Conservation (phyloP, 2,113 vertebrate species). For the Hemichromis elongatus region DNA sequence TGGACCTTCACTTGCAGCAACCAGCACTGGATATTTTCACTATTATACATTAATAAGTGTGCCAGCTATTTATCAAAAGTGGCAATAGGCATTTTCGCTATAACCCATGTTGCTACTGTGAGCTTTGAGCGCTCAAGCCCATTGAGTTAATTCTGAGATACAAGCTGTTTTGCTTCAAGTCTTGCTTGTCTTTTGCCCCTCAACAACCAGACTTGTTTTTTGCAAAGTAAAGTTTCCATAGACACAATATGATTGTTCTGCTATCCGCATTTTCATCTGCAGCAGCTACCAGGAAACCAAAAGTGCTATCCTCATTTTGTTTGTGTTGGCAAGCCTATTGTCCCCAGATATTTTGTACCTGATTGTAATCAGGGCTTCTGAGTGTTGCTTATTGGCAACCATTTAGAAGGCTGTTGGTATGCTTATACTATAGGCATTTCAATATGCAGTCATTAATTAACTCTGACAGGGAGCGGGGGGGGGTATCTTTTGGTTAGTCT, state of each 20-base stretch:
- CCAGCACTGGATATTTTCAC: neutral
- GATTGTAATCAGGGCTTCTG: neutral
- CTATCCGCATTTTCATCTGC: accelerated
- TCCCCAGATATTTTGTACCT: neutral
- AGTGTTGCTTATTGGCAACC: neutral
- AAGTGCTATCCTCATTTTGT: neutral
- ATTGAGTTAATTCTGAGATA: neutral
- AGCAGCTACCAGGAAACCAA: neutral
- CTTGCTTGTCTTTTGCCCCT: neutral
- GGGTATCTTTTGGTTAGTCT: too few species aligned
- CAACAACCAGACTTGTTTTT: neutral
- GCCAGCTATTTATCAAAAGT: neutral
- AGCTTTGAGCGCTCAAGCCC: neutral
- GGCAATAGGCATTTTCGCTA: neutral
- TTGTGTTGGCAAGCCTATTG: neutral
- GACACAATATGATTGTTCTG: neutral
- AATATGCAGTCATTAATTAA: neutral
- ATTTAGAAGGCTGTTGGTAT: neutral
- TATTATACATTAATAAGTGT: neutral
- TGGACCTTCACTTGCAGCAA: neutral
- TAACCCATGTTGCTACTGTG: neutral
- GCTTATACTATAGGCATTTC: neutral
- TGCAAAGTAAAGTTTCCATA: neutral
- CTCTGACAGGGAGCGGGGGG: too few species aligned
- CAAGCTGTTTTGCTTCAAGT: neutral